phyloP scores from a whole-genome alignment of 2,888 invertebrate genomes.

The Orgyia antiqua region DNA sequence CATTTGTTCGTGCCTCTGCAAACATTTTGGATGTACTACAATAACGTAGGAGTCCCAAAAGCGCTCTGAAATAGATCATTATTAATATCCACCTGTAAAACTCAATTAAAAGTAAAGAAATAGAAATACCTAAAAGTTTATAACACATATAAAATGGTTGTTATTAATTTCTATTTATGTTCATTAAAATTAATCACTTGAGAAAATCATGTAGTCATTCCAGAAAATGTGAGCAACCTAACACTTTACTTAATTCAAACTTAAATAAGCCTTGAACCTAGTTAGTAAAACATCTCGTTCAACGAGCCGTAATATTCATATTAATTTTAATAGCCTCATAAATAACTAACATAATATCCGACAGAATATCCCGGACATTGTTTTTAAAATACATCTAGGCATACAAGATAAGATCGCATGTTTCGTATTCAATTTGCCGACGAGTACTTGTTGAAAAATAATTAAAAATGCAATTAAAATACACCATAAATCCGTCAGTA shows the following conservation, averaged over 20 bases:
- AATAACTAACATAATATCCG: slow-evolving; percentile 18
- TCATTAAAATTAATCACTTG: slow-evolving; percentile 6
- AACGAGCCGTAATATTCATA: slow-evolving; percentile 13
- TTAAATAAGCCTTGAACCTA: too few relatives aligned
- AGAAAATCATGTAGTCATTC: not conserved
- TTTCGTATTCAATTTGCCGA: slow-evolving; percentile 64
- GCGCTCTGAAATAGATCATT: too few relatives aligned
- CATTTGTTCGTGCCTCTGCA: too few relatives aligned
- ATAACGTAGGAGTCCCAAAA: too few relatives aligned
- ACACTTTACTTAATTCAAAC: too few relatives aligned
- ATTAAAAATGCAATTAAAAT: slow-evolving; percentile 74
- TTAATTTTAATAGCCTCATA: slow-evolving; percentile 22
- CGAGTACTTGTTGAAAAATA: slow-evolving; percentile 65
- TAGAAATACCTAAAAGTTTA: too few relatives aligned
- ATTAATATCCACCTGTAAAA: too few relatives aligned
- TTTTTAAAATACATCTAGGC: slow-evolving; percentile 24
- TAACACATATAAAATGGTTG: slow-evolving; percentile 7
- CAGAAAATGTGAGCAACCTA: not conserved
- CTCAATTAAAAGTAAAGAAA: too few relatives aligned
- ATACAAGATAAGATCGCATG: slow-evolving; percentile 50
- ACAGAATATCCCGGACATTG: slow-evolving; percentile 20
- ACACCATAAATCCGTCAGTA: slow-evolving; percentile 66
- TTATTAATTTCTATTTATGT: slow-evolving; percentile 2
- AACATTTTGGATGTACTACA: too few relatives aligned
- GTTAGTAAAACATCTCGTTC: slow-evolving; percentile 11